A percentile compares a stretch with the other conserved stretches of the same genome.
Conservation (phyloP, 2,113 vertebrate genomes). For the Neolamprologus sp. region DNA sequence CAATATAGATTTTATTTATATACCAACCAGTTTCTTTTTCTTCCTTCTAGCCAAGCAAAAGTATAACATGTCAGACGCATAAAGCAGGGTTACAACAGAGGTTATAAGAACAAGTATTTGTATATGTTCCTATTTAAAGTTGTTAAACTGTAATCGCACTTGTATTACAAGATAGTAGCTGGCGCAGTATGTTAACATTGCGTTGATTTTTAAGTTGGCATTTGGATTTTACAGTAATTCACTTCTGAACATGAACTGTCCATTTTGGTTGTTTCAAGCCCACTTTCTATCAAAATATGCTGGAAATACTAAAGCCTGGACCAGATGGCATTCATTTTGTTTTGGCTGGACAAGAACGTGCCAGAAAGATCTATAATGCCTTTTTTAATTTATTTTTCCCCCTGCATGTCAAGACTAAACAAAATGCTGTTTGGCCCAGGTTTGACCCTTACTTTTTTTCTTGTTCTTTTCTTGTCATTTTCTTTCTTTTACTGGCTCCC, state of each 20-base stretch:
- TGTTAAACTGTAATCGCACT: slow-evolving; percentile 34
- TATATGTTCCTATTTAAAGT: slow-evolving; percentile 65
- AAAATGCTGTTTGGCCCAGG: slow-evolving; percentile 10
- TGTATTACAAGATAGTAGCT: slow-evolving; percentile 39
- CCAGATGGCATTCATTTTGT: not conserved
- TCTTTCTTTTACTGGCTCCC: slow-evolving; percentile 56
- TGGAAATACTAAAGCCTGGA: slow-evolving; percentile 37
- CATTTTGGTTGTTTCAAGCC: not conserved
- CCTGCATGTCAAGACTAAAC: not conserved
- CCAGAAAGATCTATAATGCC: not conserved
- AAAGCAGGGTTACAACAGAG: slow-evolving; percentile 60
- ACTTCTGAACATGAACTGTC: not conserved
- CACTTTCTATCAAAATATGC: slow-evolving; percentile 17
- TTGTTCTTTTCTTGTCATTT: not conserved
- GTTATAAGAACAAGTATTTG: slow-evolving; percentile 57
- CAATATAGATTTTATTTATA: slow-evolving; percentile 70
- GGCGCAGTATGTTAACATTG: not conserved
- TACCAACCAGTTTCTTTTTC: slow-evolving; percentile 36
- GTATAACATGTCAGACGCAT: slow-evolving; percentile 27
- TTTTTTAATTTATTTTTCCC: not conserved
- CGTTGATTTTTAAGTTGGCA: not conserved
- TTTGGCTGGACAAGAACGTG: not conserved
- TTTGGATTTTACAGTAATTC: not conserved
- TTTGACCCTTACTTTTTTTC: not conserved
- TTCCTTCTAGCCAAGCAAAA: slow-evolving; percentile 4